Percentiles rank a stretch among this genome's conserved stretches.
Evolutionary conservation across 2,888 invertebrate species (phyloP).

Genomic region (Hydrotaea diabolus): DNA sequence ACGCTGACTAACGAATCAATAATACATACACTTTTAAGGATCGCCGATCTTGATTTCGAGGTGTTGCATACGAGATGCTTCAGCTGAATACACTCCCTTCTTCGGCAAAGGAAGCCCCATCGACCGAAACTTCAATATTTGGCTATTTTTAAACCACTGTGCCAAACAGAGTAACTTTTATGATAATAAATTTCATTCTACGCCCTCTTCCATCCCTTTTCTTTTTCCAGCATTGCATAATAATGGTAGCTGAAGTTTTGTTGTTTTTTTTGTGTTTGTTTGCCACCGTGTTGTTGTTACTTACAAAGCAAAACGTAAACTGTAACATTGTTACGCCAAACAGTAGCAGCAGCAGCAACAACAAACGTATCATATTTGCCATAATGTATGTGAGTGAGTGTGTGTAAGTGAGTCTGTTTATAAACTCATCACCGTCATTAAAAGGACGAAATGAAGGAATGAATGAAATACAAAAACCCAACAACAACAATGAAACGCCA

Average conservation of each 20-base stretch:
- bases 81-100: no score
- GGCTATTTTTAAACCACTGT: neutral
- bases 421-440: conserved; percentile 54
- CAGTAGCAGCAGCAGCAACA: neutral
- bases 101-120: no score
- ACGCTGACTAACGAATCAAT: no score
- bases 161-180: neutral
- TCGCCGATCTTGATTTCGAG: no score
- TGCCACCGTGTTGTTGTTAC: neutral
- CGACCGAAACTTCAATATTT: no score
- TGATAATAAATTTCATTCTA: neutral
- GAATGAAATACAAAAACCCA: conserved; percentile 27
- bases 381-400: neutral
- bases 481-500: neutral
- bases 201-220: neutral
- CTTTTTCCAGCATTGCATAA: neutral
- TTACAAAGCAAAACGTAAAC: neutral
- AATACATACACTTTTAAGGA: no score
- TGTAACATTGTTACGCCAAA: neutral
- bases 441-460: conserved; percentile 43
- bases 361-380: neutral
- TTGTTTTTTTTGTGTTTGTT: neutral
- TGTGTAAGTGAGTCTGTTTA: conserved; percentile 33
- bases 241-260: neutral
- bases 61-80: no score